phyloP scores from a whole-genome alignment of 2,888 invertebrate species.

The Coleophora flavipennella region DNA sequence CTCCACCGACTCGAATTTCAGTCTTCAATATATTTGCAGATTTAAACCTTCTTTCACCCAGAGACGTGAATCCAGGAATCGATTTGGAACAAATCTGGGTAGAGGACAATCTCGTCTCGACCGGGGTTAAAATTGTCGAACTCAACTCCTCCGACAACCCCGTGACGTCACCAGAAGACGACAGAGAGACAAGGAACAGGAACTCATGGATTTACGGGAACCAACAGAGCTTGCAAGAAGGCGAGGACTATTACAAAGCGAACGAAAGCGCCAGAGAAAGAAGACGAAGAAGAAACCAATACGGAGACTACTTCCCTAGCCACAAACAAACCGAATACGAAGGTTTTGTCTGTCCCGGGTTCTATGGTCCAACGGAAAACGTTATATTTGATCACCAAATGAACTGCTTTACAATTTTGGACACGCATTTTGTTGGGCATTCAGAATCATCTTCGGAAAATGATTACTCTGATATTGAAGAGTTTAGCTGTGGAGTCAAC shows the following conservation, averaged over 20 bases:
- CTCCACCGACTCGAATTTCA: background rate
- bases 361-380: constrained; percentile 11
- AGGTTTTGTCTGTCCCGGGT: constrained; percentile 4
- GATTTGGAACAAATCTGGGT: constrained; percentile 30
- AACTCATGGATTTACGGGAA: constrained; percentile 28
- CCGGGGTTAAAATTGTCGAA: constrained; percentile 44
- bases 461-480: constrained; percentile 8
- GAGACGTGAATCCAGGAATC: constrained; percentile 24
- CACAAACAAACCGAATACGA: constrained; percentile 5
- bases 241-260: constrained; percentile 21
- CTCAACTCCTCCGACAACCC: constrained; percentile 31
- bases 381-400: constrained; percentile 22
- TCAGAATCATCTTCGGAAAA: constrained; percentile 38
- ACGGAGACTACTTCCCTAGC: constrained; percentile 5
- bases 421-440: constrained; percentile 23
- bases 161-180: constrained; percentile 19
- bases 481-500: constrained; percentile 1
- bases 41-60: constrained; percentile 16
- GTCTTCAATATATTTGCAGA: constrained; percentile 21
- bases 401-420: constrained; percentile 39
- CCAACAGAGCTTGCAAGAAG: constrained; percentile 10
- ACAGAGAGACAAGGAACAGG: constrained; percentile 12
- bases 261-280: constrained; percentile 34
- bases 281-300: constrained; percentile 20
- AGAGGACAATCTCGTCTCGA: constrained; percentile 21